Evolutionary conservation across 2,113 vertebrate genomes (phyloP).

Genomic region (Elanus axillaris): DNA sequence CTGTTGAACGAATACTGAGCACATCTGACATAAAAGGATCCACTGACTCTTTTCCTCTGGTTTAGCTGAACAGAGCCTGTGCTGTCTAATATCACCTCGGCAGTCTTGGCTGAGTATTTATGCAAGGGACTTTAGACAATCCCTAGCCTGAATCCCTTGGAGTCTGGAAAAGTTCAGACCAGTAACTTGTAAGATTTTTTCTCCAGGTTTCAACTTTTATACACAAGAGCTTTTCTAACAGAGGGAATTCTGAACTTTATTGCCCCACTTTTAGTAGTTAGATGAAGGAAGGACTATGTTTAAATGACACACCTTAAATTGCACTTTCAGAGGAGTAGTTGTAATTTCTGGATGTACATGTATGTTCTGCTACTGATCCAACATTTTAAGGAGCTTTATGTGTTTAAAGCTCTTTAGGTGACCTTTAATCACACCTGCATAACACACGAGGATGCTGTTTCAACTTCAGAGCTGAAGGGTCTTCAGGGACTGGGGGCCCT

Average conservation of each 20-base stretch:
- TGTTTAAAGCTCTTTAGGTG: background rate
- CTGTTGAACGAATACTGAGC: background rate
- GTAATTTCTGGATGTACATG: background rate
- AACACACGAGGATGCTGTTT: slow-evolving; percentile 64
- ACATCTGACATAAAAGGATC: background rate
- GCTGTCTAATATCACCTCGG: slow-evolving; percentile 20
- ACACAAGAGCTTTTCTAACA: background rate
- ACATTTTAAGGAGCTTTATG: background rate
- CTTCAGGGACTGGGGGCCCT: slow-evolving; percentile 28
- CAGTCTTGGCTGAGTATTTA: slow-evolving; percentile 55
- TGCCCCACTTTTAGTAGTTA: background rate
- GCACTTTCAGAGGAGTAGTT: background rate
- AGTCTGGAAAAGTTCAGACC: background rate
- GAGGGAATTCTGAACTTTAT: background rate
- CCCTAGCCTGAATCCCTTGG: background rate
- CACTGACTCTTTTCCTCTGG: background rate
- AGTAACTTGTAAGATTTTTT: background rate
- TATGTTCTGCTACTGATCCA: background rate
- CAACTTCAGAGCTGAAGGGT: slow-evolving; percentile 58
- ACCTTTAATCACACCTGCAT: slow-evolving; percentile 58
- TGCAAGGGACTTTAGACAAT: slow-evolving; percentile 61
- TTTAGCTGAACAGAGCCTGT: background rate
- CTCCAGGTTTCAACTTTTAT: background rate
- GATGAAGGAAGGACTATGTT: background rate
- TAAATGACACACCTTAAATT: background rate